Evolutionary conservation across 2,797 vertebrate genomes (phyloP), one percentile per base, ranked within the genome.

Genomic region (Hybognathus amarus): DNA sequence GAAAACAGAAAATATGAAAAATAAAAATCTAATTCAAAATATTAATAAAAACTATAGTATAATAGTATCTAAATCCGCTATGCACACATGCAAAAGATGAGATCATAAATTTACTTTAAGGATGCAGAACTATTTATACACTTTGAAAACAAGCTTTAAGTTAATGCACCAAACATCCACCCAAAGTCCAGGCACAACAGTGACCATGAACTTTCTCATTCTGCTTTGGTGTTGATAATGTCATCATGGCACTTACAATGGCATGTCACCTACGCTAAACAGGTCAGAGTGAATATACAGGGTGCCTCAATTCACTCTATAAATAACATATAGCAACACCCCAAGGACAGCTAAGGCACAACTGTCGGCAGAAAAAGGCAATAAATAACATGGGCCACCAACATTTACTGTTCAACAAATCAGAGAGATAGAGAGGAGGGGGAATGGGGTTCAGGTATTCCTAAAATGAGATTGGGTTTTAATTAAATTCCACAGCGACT

Each of bases 291-390:
- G 50, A 63, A 76, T 59, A 80, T 66, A 79, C 36, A 76, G 22
- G 38, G 83, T 63, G 38, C 18, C 40, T 77, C 18, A n/a, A 42
- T 83, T 38, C 38, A 69, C 64, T 80, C 79, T 45, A 33, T 81
- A 85, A 81, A 77, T 85, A n/a, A 79, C 81, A 64, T 27, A 45
- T 47, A 13, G 13, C 45, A 77, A 73, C 54, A 81, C 64, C 71
- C 66, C 42, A 79, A 67, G 68, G 77, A 74, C 64, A 81, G 81
- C 20, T 84, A 77, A 42, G 75, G 30, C 50, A 40, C 45, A 80
- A 73, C 22, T 68, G 59, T 63, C 30, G 9, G 15, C 59, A 42
- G 59, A 87, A 56, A 54, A 82, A 77, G 45, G 45, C 70, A 83
- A 83, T 83, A 78, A 84, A 81, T 77, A 80, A 76, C 71, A 68